Evolutionary conservation across 2,888 invertebrate species (phyloP), one percentile per base, ranked within the genome.

Genomic region (Clitarchus hookeri): DNA sequence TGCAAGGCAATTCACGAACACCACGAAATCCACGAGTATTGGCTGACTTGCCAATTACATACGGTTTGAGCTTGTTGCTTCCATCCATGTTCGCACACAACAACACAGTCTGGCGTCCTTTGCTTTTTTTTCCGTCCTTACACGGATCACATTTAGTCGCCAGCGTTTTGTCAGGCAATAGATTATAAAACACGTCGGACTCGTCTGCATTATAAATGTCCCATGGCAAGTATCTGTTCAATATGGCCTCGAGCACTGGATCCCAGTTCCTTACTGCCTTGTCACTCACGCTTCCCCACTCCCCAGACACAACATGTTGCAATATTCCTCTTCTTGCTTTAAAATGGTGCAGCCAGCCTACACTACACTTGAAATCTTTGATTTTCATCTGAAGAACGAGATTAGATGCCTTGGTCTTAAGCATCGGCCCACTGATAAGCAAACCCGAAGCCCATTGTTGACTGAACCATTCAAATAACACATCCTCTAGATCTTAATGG

Each of bases 31-130:
- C 53, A 9, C 36, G 19, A 82, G 84, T 36, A 25, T 87, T 84
- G 82, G 86, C 83, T 65, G 86, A 85, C 82, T 80, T 87, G 13
- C 86, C 86, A 80, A 86, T 84, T 25, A 86, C 83, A 27, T 84
- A 85, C n/a, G 44, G 84, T 65, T 77, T 48, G 19, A 85, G 84
- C 19, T 87, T 87, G 19, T 87, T 79, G 53, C 65, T 84, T 27
- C 86, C 83, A 86, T 87, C 84, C 48, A 25, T 26, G 54, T 36
- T 84, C 36, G 78, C 79, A 44, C n/a, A n/a, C 36, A 78, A n/a
- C 36, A 78, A 78, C 12, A 84, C 44, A 36, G 44, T 79, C 0
- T 27, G 25, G 12, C 44, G 36, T 13, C n/a, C 48, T 36, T 79
- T 79, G 44, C 84, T 84, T 23, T 79, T n/a, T 36, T 84, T 84